Evolutionary conservation across 2,113 vertebrate genomes (phyloP), one percentile per base, ranked within the genome.

Genomic region (Odocoileus virginianus): DNA sequence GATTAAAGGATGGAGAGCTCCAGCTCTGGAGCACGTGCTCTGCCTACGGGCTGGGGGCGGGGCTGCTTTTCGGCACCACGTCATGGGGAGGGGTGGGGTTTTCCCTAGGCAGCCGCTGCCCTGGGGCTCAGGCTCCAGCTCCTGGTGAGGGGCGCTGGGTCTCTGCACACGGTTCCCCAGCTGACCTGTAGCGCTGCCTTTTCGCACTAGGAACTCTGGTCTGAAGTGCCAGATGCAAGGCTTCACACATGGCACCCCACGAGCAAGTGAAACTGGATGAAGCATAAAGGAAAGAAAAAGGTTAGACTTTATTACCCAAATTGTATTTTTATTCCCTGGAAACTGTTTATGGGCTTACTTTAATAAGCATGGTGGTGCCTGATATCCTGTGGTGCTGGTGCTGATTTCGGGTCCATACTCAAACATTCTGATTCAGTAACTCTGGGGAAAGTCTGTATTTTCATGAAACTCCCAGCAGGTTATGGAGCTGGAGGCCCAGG

Each of bases 121-220:
- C 0, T 0, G 33, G 11, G 15, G 33, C 52, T 27, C 7, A 5
- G 50, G 33, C 52, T 27, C 21, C 81, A 27, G 81, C 5, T 25
- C 7, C 0, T 1, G 15, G n/a, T 36, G 33, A 13, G 3, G 21
- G 12, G 21, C 1, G 1, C 3, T 8, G 12, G 21, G 50, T 36
- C 33, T 16, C 33, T 27, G 52, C 30, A 3, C 4, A 3, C 33
- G 12, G 33, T 36, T 83, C 33, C 21, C 6, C 33, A 16, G 21
- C 19, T 36, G 81, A 54, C 11, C 9, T 52, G 79, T 82, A 1
- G 17, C 6, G 19, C 19, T 54, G 79, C 79, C 11, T 27, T 84
- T 84, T 84, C 7, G 4, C 81, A 25, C 21, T 25, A 3, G 81
- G 81, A 55, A 55, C 52, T 40, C 52, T 36, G 81, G 33, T 23